Base-by-base conservation (phyloP, 2,888 invertebrate genomes). In the Atethmia centrago region DNA sequence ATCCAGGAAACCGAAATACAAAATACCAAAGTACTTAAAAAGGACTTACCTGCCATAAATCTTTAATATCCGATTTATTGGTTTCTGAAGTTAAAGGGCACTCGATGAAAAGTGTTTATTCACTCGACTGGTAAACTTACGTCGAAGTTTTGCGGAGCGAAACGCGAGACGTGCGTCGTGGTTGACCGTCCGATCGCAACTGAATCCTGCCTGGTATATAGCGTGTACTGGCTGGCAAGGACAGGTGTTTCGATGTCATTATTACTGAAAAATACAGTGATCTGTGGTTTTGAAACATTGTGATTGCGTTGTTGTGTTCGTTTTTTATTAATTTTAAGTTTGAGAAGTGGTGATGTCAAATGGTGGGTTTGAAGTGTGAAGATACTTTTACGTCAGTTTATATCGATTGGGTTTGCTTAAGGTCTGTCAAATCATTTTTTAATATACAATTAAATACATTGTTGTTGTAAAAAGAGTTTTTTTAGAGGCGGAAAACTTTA, bases 11-110 rank as follows among this genome's bases (percentile, higher is more conserved):
- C 28, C 51, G 2, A 31, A 66, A 73, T 31, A 71, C 49, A 64
- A 66, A 59, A 77, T 12, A 49, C 31, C 19, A 51, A 82, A 70
- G 70, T 82, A 78, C 73, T 80, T 45, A 78, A 82, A 77, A 69
- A 79, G 59, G 69, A 77, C 87, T 83, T 71, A 87, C 87, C 87
- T 69, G 69, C 70, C 77, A 87, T 83, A 82, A 85, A 83, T 80
- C 63, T 75, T 76, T 47, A 63, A 70, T 78, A 71, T 70, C 66
- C 64, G 62, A 77, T 82, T 77, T 77, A 83, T 81, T 74, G 63
- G 64, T 71, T 81, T 65, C 71, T 59, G 61, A 49, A 77, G 65
- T 66, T 69, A 63, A 71, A 73, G 77, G 73, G 58, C 87, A 87
- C 87, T 80, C 81, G 66, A 72, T 79, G 68, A n/a, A 76, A 79